These are phyloP conservation scores for Trichomycterus rosablanca DNA, from an alignment of 2,113 vertebrate genomes.

Conservation along the genomic window DNA sequence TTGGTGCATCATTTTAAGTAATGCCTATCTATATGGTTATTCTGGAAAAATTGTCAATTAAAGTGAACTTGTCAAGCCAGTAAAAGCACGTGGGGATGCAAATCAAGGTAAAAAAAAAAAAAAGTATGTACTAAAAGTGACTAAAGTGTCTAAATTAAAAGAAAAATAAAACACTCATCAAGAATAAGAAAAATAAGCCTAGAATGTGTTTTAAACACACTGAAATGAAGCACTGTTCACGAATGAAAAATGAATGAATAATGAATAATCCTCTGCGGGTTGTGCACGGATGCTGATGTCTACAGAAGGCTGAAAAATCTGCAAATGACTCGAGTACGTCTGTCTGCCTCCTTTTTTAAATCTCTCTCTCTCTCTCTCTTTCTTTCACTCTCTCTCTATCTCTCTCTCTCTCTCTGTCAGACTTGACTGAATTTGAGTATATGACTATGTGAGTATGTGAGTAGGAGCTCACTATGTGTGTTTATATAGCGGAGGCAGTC, in stretches of 20 bases:
- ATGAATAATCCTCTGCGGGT: slow-evolving; percentile 48
- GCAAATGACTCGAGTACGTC: slow-evolving; percentile 43
- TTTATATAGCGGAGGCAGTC: slow-evolving; percentile 88
- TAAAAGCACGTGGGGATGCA: slow-evolving; percentile 55
- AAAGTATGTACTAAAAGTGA: not conserved
- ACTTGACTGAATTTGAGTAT: too few species aligned
- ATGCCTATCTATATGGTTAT: not conserved
- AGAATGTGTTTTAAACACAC: slow-evolving; percentile 21
- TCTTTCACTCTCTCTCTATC: slow-evolving; percentile 6
- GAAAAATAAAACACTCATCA: slow-evolving; percentile 7
- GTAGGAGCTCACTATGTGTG: slow-evolving; percentile 80
- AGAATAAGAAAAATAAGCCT: not conserved
- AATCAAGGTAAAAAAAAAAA: slow-evolving; percentile 39
- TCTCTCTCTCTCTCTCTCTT: slow-evolving; percentile 35
- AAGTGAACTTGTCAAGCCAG: slow-evolving; percentile 45
- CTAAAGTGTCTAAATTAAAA: slow-evolving; percentile 17
- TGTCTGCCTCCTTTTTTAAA: slow-evolving; percentile 47
- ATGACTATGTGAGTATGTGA: too few species aligned
- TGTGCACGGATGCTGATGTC: slow-evolving; percentile 46
- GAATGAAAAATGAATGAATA: slow-evolving; percentile 38
- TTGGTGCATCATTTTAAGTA: slow-evolving; percentile 49
- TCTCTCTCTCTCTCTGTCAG: slow-evolving; percentile 42
- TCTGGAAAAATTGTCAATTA: slow-evolving; percentile 31
- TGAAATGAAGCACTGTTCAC: slow-evolving; percentile 29
- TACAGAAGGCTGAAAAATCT: slow-evolving; percentile 43